Evolutionary conservation across 2,113 vertebrate species (phyloP), one percentile per base, ranked within the genome.

Genomic region (Coptodon bakossiorum): DNA sequence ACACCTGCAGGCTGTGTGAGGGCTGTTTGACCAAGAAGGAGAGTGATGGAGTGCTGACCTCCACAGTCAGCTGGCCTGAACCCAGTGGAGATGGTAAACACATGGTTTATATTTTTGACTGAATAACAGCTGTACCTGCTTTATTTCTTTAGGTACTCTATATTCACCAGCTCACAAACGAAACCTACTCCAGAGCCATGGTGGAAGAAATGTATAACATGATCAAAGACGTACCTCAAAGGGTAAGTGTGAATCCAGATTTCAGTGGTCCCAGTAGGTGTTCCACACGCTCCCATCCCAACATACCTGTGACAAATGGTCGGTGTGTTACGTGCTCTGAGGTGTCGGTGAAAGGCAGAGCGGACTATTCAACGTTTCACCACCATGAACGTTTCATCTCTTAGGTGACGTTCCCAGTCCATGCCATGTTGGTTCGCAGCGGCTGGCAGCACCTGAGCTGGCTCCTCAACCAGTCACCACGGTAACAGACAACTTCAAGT

Each of bases 381-480:
- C 6, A 27, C 22, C 54, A 24, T 56, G 7, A 24, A 31, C 31
- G 14, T 36, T 66, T 36, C 4, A 12, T 12, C 7, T 90, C 14
- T 71, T 12, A 94, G 91, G 90, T 98, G 87, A 97, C 97, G 13
- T 98, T 98, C 83, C 97, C 97, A 0, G 86, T 97, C 76, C 91
- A 96, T 9, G 96, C 97, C 1, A 82, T 96, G 91, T 89, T 97
- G 94, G 94, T 43, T 3, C 95, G 94, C 50, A 87, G 86, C 0
- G 96, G 96, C 59, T 98, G 97, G 97, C 95, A 96, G 38, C 95
- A 97, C 86, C 93, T 98, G 90, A 97, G 95, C 91, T 98, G 97
- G 97, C 95, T 98, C 61, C 96, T 98, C 79, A 95, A 84, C 80
- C 97, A 97, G 43, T 97, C 97, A 1, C 88, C 97, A 76, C 95